These are phyloP conservation scores for Neopipo cinnamomea DNA, from an alignment of 2,113 vertebrate genomes.

Conservation along the genomic window DNA sequence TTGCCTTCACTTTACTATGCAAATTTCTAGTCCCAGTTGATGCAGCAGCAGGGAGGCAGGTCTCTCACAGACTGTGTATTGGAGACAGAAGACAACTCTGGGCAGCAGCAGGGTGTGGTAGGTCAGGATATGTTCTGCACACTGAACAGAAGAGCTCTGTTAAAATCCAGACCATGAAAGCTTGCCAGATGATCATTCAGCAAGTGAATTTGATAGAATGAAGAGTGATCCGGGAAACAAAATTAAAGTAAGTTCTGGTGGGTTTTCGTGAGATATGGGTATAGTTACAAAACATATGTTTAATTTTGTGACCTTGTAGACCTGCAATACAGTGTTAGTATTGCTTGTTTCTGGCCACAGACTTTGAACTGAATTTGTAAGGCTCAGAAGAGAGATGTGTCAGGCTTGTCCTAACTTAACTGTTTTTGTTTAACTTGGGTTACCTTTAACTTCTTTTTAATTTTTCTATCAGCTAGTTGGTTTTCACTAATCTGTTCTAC, in stretches of 20 bases:
- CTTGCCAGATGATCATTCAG: not conserved
- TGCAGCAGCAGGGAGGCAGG: not conserved
- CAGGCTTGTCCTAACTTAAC: not conserved
- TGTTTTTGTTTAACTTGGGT: not conserved
- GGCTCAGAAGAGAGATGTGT: not conserved
- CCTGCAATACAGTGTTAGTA: not conserved
- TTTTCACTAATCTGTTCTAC: not conserved
- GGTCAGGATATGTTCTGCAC: not conserved
- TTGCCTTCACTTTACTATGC: not conserved
- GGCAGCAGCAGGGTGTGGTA: not conserved
- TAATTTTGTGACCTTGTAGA: not conserved
- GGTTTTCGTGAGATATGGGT: not conserved
- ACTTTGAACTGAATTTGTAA: not conserved
- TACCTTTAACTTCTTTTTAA: not conserved
- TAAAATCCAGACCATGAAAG: not conserved
- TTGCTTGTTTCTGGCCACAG: not conserved
- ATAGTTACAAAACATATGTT: not conserved
- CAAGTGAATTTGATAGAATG: not conserved
- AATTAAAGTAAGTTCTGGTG: not conserved
- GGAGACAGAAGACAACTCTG: not conserved
- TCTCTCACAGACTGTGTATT: not conserved
- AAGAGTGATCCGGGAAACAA: not conserved
- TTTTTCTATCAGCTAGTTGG: not conserved
- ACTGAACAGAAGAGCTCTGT: not conserved
- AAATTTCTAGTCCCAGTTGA: not conserved